phyloP scores from a whole-genome alignment of 2,113 vertebrate genomes.

The Amphiprion percula region DNA sequence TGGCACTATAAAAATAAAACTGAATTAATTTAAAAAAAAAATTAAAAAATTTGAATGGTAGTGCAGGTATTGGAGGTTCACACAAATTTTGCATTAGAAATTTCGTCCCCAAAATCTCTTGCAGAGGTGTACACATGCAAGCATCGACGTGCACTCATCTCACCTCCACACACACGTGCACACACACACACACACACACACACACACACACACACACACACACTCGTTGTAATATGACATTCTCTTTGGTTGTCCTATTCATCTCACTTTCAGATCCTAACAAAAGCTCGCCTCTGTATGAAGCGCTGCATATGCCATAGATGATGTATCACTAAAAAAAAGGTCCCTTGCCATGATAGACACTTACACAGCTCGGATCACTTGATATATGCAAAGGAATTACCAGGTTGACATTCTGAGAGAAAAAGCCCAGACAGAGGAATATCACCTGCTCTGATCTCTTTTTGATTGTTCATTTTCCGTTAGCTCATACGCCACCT shows the following conservation, averaged over 20 bases:
- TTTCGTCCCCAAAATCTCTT: too few relatives aligned
- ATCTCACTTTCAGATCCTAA: slow-evolving; percentile 43
- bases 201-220: not conserved
- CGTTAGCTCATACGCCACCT: slow-evolving; percentile 66
- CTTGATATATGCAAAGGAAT: slow-evolving; percentile 76
- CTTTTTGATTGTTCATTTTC: slow-evolving; percentile 80
- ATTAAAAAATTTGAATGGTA: too few relatives aligned
- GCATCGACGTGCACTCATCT: too few relatives aligned
- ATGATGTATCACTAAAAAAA: slow-evolving; percentile 47
- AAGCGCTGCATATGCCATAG: slow-evolving; percentile 40
- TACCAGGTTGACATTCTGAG: slow-evolving; percentile 69
- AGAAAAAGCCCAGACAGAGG: slow-evolving; percentile 48
- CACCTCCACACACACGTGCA: too few relatives aligned
- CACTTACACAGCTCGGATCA: slow-evolving; percentile 50
- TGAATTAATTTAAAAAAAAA: too few relatives aligned
- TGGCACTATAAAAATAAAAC: too few relatives aligned
- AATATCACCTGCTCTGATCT: slow-evolving; percentile 70
- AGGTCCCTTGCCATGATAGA: slow-evolving; percentile 44
- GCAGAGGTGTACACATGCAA: too few relatives aligned
- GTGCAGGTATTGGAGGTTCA: not conserved
- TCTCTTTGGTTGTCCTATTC: slow-evolving; percentile 55
- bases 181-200: too few relatives aligned
- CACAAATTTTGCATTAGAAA: too few relatives aligned
- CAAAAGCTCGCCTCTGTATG: slow-evolving; percentile 39
- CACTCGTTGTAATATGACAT: slow-evolving; percentile 21